These are phyloP conservation scores for Tachina grossa DNA, from an alignment of 2,888 invertebrate genomes.

Conservation along the genomic window DNA sequence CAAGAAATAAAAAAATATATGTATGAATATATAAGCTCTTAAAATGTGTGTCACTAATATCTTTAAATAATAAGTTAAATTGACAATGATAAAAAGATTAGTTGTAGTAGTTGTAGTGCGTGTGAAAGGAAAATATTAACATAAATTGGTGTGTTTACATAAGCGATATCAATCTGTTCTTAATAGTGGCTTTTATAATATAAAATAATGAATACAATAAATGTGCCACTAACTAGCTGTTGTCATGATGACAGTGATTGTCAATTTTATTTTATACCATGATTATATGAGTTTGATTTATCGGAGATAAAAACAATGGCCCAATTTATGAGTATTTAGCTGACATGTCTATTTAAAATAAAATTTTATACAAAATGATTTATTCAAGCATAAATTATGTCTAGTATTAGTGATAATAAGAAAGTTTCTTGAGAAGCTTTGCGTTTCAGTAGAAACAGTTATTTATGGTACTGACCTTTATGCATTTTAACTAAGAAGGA, in stretches of 20 bases:
- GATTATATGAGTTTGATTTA: neutral
- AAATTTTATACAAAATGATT: neutral
- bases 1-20: neutral
- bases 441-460: too few species aligned
- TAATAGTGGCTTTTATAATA: slow-evolving; percentile 28
- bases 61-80: slow-evolving; percentile 42
- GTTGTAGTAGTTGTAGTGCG: slow-evolving; percentile 3
- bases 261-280: slow-evolving; percentile 5
- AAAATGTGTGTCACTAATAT: slow-evolving; percentile 52
- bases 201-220: slow-evolving; percentile 22
- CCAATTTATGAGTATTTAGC: neutral
- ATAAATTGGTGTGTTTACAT: neutral
- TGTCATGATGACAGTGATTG: slow-evolving; percentile 20
- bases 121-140: neutral
- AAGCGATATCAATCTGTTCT: slow-evolving; percentile 60
- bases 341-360: neutral
- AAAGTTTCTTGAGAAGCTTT: neutral
- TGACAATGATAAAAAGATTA: slow-evolving; percentile 17
- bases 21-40: slow-evolving; percentile 6
- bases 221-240: slow-evolving; percentile 47
- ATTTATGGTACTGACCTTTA: too few species aligned
- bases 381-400: neutral
- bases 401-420: neutral
- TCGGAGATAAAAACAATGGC: neutral
- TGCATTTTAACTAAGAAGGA: too few species aligned